Evolutionary conservation across 2,797 vertebrate species (phyloP), one percentile per base, ranked within the genome.

Genomic region (Paguma larvata): DNA sequence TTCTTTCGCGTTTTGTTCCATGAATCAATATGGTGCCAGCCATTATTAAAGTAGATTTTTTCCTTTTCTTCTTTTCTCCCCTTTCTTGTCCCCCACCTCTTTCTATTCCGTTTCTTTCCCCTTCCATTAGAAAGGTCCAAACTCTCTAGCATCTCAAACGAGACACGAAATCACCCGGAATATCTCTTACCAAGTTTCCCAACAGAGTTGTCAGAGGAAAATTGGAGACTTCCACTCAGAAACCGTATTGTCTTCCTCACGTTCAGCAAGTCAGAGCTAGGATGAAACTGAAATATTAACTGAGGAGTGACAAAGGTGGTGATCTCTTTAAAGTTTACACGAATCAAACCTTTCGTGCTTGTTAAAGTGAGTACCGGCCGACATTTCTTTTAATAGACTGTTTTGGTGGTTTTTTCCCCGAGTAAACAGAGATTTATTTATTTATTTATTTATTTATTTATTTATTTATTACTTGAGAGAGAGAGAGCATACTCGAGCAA

Each of bases 371-470:
- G 97, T 97, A 87, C 90, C 92, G 97, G 93, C 89, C 53, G 86
- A 83, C 97, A 89, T 94, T 97, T 98, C 98, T 98, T 98, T 53
- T 89, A 97, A 91, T 63, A 0, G 38, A n/a, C 41, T 70, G 90
- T 97, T 97, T 85, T 80, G 53, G 27, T n/a, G 12, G 32, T 95
- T 96, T 82, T 6, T 93, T 80, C 97, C 96, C 77, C 77, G 97
- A 98, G 99, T 98, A 98, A 98, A 98, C 98, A 94, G 96, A 98
- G 98, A 98, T 96, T 98, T 75, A 19, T 56, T 56, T 6, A 21
- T 19, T 56, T 56, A 14, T 51, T 51, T 51, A 14, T 56, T 56
- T 53, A 19, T 53, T 53, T 53, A 18, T 53, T 56, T 19, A 51
- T 56, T 19, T 56, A 11, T 56, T 56, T n/a, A n/a, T n/a, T n/a